Base-by-base conservation (phyloP, 2,113 vertebrate genomes). In the Rhea americana region DNA sequence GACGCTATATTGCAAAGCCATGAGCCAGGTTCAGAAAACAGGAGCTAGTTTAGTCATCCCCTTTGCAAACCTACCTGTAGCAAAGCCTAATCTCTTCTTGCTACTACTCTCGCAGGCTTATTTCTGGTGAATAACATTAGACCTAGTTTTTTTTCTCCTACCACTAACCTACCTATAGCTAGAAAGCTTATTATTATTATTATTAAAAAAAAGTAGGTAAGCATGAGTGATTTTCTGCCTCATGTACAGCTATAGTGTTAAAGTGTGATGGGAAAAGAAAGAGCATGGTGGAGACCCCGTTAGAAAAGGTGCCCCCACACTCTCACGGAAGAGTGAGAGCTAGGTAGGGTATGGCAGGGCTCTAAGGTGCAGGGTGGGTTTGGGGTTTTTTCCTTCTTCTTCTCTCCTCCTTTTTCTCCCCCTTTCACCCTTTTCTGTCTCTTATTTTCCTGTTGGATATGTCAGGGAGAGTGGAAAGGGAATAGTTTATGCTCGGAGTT, bases 41-140 rank as follows among this genome's bases (percentile, higher is more conserved):
- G 0, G 1, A 59, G 18, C 10, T 24, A 55, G 2, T 9, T 22
- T 9, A 0, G 17, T 2, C 4, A 30, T 5, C 32, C 7, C 20
- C 7, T 74, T 65, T n/a, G 5, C 1, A 61, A n/a, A 48, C 11
- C 3, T 21, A 51, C 61, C 66, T 78, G 41, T 17, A 3, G 3
- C 28, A 28, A 48, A 79, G 28, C 8, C 14, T 1, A 5, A 30
- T 1, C 13, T 63, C 41, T 12, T 2, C 3, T 37, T 22, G 1
- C 0, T 4, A 2, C 2, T 7, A 1, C 2, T 8, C 16, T 55
- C 28, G 53, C 14, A 30, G 53, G 25, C 25, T 55, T 15, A 55
- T 55, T 55, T 55, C 53, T 15, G 13, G 53, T 55, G 26, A 55
- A 55, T 17, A 55, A 10, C 16, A 30, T 55, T 55, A 30, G 26